These are phyloP conservation scores for Mallateleia sp. DNA, from an alignment of 2,888 invertebrate genomes.

Conservation along the genomic window DNA sequence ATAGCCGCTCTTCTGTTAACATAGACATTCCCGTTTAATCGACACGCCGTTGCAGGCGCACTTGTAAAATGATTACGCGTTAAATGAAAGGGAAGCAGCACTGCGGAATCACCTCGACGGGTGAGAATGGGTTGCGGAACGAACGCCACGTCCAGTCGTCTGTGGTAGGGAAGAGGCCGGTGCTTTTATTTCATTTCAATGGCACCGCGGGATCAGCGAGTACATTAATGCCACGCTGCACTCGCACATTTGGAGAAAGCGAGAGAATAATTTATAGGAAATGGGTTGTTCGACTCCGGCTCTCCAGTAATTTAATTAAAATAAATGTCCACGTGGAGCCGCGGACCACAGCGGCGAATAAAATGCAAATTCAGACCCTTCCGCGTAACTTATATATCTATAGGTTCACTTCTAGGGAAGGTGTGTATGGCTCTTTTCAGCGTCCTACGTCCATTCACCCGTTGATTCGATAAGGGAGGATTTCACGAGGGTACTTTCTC, in stretches of 20 bases:
- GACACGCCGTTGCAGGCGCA: slow-evolving; percentile 80
- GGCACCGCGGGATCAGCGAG: slow-evolving; percentile 88
- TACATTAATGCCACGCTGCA: slow-evolving; percentile 88
- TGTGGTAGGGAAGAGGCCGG: slow-evolving; percentile 79
- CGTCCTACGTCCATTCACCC: slow-evolving; percentile 85
- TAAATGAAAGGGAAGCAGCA: slow-evolving; percentile 88
- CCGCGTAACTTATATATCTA: slow-evolving; percentile 82
- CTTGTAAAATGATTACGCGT: slow-evolving; percentile 88
- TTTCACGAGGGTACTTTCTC: slow-evolving; percentile 81
- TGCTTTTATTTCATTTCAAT: slow-evolving; percentile 89
- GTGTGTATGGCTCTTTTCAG: slow-evolving; percentile 78
- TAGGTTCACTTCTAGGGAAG: slow-evolving; percentile 72
- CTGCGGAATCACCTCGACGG: slow-evolving; percentile 78
- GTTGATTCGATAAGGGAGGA: slow-evolving; percentile 87
- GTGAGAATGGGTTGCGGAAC: slow-evolving; percentile 73
- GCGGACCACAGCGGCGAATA: slow-evolving; percentile 88
- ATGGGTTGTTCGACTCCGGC: slow-evolving; percentile 89
- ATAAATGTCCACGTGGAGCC: slow-evolving; percentile 89
- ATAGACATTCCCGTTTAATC: slow-evolving; percentile 79
- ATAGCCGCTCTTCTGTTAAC: slow-evolving; percentile 67
- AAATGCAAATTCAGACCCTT: slow-evolving; percentile 90
- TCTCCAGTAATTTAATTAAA: slow-evolving; percentile 90
- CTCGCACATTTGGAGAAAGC: slow-evolving; percentile 78
- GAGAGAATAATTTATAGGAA: slow-evolving; percentile 90
- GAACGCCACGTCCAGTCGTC: slow-evolving; percentile 75